These are phyloP conservation scores for Sciurus niger DNA, from an alignment of 2,113 vertebrate species.

Conservation along the genomic window DNA sequence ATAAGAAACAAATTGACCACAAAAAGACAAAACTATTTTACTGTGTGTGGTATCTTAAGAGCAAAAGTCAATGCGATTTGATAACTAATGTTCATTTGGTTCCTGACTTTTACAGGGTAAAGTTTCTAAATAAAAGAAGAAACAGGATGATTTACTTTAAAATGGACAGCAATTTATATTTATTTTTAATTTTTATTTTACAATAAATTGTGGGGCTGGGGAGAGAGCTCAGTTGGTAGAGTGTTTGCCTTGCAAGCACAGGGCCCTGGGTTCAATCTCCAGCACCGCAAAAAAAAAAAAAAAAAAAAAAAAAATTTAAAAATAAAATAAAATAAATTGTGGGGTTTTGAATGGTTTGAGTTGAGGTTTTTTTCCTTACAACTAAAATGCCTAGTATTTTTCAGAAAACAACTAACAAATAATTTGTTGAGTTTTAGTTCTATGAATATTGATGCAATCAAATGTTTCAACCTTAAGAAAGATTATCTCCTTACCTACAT, in stretches of 20 bases:
- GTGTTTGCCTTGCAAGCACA: too few species aligned
- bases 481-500: neutral
- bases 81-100: slow-evolving; percentile 38
- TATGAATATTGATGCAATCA: neutral
- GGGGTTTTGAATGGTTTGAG: neutral
- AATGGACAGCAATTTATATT: neutral
- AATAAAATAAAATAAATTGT: neutral
- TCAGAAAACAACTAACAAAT: slow-evolving; percentile 36
- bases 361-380: neutral
- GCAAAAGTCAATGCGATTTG: neutral
- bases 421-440: neutral
- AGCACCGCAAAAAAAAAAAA: too few species aligned
- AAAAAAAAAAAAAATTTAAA: too few species aligned
- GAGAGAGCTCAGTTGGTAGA: neutral
- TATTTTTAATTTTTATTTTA: neutral
- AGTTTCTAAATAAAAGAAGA: slow-evolving; percentile 48
- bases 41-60: neutral
- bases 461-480: slow-evolving; percentile 13
- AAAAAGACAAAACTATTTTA: neutral
- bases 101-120: slow-evolving; percentile 3
- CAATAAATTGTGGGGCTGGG: neutral
- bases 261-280: too few species aligned
- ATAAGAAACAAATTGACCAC: slow-evolving; percentile 5
- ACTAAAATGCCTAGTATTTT: slow-evolving; percentile 20
- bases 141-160: slow-evolving; percentile 23